Evolutionary conservation across 2,797 vertebrate genomes (phyloP).

Genomic region (Anguilla obscura): DNA sequence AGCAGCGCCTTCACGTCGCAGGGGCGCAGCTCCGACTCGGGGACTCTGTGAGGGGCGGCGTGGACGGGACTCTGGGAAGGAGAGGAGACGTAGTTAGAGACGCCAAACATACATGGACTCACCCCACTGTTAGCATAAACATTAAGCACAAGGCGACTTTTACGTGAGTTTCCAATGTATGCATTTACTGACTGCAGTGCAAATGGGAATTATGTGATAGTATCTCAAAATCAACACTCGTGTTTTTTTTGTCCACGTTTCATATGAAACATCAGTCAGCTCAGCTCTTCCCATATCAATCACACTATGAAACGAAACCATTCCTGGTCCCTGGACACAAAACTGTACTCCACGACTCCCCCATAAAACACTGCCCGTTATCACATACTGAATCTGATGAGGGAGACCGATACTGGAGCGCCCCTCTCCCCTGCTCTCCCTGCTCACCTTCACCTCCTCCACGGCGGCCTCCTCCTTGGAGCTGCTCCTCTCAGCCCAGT

Average conservation of each 20-base stretch:
- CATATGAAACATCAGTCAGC: neutral
- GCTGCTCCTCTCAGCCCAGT: constrained; percentile 54
- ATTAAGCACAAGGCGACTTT: neutral
- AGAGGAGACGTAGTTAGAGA: neutral
- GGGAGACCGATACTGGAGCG: neutral
- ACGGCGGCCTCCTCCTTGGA: constrained; percentile 32
- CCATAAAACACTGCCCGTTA: neutral
- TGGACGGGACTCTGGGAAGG: constrained; percentile 33
- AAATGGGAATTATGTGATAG: neutral
- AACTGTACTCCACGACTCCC: neutral
- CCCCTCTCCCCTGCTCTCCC: neutral
- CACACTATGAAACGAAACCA: neutral
- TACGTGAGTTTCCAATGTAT: neutral
- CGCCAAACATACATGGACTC: neutral
- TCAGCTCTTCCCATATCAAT: neutral
- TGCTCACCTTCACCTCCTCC: constrained; percentile 57
- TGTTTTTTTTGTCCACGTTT: neutral
- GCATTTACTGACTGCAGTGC: neutral
- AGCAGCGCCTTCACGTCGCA: constrained; percentile 69
- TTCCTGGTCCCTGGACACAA: neutral
- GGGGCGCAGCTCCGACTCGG: constrained; percentile 55
- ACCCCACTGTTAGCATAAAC: neutral
- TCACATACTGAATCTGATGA: neutral
- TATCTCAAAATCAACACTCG: neutral
- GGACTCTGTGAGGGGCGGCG: neutral